phyloP scores from a whole-genome alignment of 1,140 invertebrate genomes.

The Calliphora vicina region DNA sequence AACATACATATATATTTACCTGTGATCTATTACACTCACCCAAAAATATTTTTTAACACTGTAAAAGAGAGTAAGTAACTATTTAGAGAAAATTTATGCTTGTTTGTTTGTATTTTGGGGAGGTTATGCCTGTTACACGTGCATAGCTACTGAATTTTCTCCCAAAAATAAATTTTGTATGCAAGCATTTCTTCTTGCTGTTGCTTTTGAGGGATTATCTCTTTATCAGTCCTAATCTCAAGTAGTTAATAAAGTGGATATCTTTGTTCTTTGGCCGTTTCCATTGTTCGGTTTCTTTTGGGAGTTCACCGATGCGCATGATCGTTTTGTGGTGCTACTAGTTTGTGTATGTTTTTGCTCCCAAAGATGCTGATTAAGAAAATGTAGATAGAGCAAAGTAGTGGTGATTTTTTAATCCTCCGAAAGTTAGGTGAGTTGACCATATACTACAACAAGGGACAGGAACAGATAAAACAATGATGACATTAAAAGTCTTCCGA shows the following conservation, averaged over 20 bases:
- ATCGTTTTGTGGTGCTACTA: conserved; percentile 28
- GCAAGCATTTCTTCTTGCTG: background rate
- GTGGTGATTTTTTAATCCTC: conserved; percentile 24
- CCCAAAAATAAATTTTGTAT: conserved; percentile 31
- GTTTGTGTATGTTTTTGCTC: background rate
- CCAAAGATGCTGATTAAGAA: background rate
- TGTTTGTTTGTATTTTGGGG: background rate
- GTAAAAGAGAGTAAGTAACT: background rate
- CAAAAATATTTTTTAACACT: background rate
- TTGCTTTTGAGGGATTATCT: conserved; percentile 52
- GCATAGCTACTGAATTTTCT: conserved; percentile 50
- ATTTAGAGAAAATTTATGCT: no score
- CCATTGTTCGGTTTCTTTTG: conserved; percentile 47
- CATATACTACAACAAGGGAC: background rate
- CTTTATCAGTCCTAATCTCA: conserved; percentile 63
- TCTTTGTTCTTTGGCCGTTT: conserved; percentile 60
- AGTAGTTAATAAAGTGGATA: conserved; percentile 63
- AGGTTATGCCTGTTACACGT: conserved; percentile 57
- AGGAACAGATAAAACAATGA: conserved; percentile 34
- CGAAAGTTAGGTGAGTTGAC: conserved; percentile 22
- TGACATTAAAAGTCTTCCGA: conserved; percentile 31
- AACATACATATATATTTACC: background rate
- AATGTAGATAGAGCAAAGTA: background rate
- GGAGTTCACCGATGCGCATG: conserved; percentile 22
- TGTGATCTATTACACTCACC: background rate